A percentile compares a stretch with the other conserved stretches of the same genome.
phyloP scores from a whole-genome alignment of 2,113 vertebrate genomes.

The Neogobius melanostomus region DNA sequence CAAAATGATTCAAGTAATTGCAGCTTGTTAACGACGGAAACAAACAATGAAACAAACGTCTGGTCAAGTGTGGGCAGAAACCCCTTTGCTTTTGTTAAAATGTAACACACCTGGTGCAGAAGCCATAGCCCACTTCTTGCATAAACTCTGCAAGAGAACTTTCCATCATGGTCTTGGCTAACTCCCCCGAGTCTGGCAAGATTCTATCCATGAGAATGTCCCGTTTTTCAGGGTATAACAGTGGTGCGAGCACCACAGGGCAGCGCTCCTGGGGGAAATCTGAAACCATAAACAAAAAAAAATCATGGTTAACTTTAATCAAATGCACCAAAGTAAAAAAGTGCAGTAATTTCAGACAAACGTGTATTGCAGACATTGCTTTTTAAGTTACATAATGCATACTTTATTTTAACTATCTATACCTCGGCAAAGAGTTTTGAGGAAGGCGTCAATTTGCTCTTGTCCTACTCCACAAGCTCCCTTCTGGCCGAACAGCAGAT shows the following conservation, averaged over 20 bases:
- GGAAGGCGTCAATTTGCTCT: slow-evolving; percentile 98
- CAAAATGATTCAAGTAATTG: slow-evolving; percentile 3
- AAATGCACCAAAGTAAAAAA: no score
- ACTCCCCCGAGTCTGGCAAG: slow-evolving; percentile 98
- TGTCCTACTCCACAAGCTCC: slow-evolving; percentile 98
- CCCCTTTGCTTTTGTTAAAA: neutral
- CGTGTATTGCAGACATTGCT: no score
- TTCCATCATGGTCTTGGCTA: slow-evolving; percentile 99
- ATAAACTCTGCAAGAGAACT: slow-evolving; percentile 98
- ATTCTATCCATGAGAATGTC: slow-evolving; percentile 99
- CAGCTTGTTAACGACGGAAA: neutral
- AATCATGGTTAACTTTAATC: no score
- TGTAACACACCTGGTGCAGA: slow-evolving; percentile 89
- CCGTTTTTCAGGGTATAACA: slow-evolving; percentile 99
- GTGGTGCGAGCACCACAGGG: slow-evolving; percentile 99
- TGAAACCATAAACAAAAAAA: slow-evolving; percentile 51
- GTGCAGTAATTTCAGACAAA: no score
- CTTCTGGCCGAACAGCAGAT: slow-evolving; percentile 99
- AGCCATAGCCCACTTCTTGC: slow-evolving; percentile 99
- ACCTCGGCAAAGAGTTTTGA: slow-evolving; percentile 99
- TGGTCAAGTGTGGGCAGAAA: neutral
- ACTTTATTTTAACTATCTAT: neutral
- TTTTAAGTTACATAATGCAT: no score
- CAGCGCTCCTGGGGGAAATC: slow-evolving; percentile 99
- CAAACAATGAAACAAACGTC: neutral